A percentile compares a stretch with the other conserved stretches of the same genome.
phyloP scores from a whole-genome alignment of 2,113 vertebrate genomes.

The Takifugu flavidus region DNA sequence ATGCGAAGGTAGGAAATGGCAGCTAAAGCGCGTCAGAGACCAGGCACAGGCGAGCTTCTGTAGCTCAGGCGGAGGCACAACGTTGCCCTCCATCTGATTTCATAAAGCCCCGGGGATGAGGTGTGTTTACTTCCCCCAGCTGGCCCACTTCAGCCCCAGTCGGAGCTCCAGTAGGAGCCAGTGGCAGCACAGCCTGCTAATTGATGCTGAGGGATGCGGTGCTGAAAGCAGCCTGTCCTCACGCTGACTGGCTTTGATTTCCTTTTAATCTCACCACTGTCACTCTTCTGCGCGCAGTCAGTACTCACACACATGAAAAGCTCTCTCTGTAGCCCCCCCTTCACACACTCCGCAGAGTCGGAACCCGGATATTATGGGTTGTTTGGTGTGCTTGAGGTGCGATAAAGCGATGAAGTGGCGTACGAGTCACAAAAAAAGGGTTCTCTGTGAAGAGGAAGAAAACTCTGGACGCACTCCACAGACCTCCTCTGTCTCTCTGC shows the following conservation, averaged over 20 bases:
- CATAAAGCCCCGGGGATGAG: conserved; percentile 49
- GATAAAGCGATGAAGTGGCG: conserved; percentile 67
- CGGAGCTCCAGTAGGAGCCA: conserved; percentile 56
- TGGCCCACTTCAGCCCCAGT: conserved; percentile 58
- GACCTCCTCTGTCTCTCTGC: conserved; percentile 68
- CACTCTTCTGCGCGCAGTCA: conserved; percentile 5
- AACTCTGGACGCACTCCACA: conserved; percentile 66
- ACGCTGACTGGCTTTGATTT: conserved; percentile 54
- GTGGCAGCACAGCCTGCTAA: conserved; percentile 71
- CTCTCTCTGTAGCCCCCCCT: conserved; percentile 24
- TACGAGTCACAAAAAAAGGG: conserved; percentile 69
- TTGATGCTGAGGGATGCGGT: conserved; percentile 65
- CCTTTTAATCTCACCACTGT: conserved; percentile 45
- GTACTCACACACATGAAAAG: conserved; percentile 6
- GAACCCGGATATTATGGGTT: conserved; percentile 71
- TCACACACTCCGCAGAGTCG: conserved; percentile 23
- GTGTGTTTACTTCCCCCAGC: conserved; percentile 66
- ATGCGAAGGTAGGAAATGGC: conserved; percentile 77
- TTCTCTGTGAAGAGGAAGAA: conserved; percentile 66
- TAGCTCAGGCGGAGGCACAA: conserved; percentile 62
- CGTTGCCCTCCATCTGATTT: conserved; percentile 60
- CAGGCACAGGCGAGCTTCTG: conserved; percentile 63
- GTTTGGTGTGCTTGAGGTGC: conserved; percentile 53
- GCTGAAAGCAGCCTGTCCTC: conserved; percentile 70
- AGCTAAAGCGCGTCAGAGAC: conserved; percentile 57